Conservation (phyloP, 2,888 invertebrate genomes). For the Scrobipalpa atriplicella region DNA sequence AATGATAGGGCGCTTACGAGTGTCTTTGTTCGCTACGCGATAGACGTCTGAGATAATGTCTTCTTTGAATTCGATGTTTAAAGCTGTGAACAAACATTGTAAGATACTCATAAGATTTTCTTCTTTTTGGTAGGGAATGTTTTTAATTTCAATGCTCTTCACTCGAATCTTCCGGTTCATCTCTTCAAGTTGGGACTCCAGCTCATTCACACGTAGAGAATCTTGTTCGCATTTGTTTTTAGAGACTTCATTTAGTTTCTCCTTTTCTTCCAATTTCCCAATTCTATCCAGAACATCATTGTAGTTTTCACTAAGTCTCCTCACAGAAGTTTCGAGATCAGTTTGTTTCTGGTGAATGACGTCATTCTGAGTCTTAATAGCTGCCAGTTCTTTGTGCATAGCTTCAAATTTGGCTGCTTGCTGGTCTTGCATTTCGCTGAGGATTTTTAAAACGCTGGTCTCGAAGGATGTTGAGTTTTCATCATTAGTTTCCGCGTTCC, state of each 20-base stretch:
- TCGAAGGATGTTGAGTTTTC: neutral
- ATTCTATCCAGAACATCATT: neutral
- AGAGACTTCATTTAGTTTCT: neutral
- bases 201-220: neutral
- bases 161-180: conserved; percentile 1
- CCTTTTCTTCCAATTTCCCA: neutral
- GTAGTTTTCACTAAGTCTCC: neutral
- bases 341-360: neutral
- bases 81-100: neutral
- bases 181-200: neutral
- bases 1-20: neutral
- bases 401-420: neutral
- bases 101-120: neutral
- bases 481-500: neutral
- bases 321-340: neutral
- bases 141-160: neutral
- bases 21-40: neutral
- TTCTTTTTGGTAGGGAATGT: neutral
- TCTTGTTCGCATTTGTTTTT: neutral
- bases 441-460: neutral
- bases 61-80: neutral
- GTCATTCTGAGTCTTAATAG: neutral
- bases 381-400: neutral
- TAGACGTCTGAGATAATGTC: neutral
- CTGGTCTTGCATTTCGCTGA: neutral